Conservation (phyloP, 1,140 invertebrate species). For the Solen grandis region DNA sequence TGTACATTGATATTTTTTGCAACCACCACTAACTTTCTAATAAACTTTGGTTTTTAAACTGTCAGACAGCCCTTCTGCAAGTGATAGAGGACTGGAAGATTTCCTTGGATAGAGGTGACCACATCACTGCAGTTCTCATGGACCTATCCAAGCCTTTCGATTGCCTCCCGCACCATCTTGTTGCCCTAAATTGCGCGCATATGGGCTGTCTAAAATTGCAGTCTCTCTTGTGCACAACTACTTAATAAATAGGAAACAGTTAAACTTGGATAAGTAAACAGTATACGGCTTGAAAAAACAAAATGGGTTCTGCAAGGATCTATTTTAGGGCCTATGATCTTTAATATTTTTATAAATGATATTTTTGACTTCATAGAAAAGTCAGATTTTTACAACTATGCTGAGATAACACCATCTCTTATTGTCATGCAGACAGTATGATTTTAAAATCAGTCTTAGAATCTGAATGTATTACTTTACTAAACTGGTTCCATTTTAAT, state of each 20-base stretch:
- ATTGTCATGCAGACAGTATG: background rate
- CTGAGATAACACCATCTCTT: constrained; percentile 56
- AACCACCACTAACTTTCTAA: no score
- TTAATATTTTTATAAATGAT: no score
- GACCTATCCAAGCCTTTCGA: constrained; percentile 21
- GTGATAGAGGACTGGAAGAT: no score
- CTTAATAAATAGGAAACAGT: constrained; percentile 40
- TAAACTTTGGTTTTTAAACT: no score
- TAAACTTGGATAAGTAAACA: constrained; percentile 9
- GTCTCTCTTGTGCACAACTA: background rate
- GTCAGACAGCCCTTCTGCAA: no score
- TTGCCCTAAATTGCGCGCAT: constrained; percentile 18
- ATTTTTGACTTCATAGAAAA: constrained; percentile 56
- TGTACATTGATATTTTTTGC: no score
- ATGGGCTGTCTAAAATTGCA: constrained; percentile 24
- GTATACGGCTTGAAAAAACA: background rate
- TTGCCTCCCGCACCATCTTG: constrained; percentile 29
- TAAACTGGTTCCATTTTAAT: constrained; percentile 4
- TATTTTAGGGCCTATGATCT: constrained; percentile 36
- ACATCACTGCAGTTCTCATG: constrained; percentile 31
- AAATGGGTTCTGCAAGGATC: constrained; percentile 52
- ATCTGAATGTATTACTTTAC: background rate
- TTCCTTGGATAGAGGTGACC: constrained; percentile 9
- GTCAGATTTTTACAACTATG: constrained; percentile 50
- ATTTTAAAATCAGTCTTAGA: constrained; percentile 11